phyloP scores from a whole-genome alignment of 2,113 vertebrate genomes.

The Dasypus novemcinctus region DNA sequence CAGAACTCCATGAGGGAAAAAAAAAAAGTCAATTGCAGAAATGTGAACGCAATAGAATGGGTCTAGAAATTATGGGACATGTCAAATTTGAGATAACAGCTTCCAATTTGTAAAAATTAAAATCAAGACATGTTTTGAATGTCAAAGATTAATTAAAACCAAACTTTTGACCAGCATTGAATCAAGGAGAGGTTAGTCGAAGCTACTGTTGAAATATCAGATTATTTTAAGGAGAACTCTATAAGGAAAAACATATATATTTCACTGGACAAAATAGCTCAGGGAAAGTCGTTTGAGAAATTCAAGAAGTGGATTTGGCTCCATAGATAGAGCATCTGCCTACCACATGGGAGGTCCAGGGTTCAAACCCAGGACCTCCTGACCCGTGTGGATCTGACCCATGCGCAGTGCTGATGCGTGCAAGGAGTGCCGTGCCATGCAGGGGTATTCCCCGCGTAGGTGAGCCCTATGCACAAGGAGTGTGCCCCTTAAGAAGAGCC shows the following conservation, averaged over 20 bases:
- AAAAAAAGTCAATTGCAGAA: neutral
- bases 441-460: too few species aligned
- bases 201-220: neutral
- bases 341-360: too few species aligned
- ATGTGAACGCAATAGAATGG: neutral
- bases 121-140: neutral
- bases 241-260: neutral
- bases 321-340: too few species aligned
- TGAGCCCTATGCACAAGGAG: too few species aligned
- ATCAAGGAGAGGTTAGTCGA: neutral
- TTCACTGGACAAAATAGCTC: neutral
- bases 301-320: too few species aligned
- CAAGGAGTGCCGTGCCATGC: too few species aligned
- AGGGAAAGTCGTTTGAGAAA: neutral
- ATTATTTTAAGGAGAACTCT: neutral
- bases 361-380: too few species aligned
- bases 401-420: too few species aligned
- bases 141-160: neutral
- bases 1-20: neutral
- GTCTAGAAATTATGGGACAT: neutral
- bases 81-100: neutral
- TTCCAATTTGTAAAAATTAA: neutral
- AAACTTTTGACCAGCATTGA: neutral
- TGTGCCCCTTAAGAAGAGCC: too few species aligned
- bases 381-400: too few species aligned